A percentile compares a stretch with the other conserved stretches of the same genome.
phyloP scores from a whole-genome alignment of 2,113 vertebrate species.

The Oncorhynchus gorbuscha region DNA sequence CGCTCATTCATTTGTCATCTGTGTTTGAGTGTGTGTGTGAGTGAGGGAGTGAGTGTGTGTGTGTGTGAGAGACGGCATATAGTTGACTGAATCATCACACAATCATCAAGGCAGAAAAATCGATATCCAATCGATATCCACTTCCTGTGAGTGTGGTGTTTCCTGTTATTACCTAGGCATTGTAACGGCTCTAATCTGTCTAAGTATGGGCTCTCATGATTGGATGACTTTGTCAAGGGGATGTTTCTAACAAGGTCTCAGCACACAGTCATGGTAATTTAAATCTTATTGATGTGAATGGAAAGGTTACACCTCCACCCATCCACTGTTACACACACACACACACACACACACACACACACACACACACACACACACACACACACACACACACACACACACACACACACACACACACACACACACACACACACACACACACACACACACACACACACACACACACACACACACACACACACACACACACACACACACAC shows the following conservation, averaged over 20 bases:
- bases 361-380: conserved; percentile 1
- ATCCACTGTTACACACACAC: not conserved
- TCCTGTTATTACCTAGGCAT: not conserved
- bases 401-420: not conserved
- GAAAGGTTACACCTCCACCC: not conserved
- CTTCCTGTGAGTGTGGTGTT: not conserved
- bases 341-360: conserved; percentile 8
- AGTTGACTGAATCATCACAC: conserved; percentile 20
- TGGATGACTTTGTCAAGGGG: not conserved
- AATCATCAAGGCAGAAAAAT: conserved; percentile 4
- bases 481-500: conserved; percentile 2
- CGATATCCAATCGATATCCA: not conserved
- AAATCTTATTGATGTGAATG: not conserved
- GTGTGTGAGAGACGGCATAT: not conserved
- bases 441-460: not conserved
- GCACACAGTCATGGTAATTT: not conserved
- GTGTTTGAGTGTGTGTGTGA: not conserved
- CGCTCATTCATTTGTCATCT: too few relatives aligned
- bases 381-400: not conserved
- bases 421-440: conserved; percentile 1
- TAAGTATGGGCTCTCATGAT: not conserved
- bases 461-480: conserved; percentile 7
- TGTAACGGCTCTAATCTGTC: not conserved
- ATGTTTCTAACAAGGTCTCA: not conserved
- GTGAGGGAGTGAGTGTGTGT: not conserved